These are phyloP conservation scores for Proteles cristata DNA, from an alignment of 2,113 vertebrate species.

Conservation along the genomic window DNA sequence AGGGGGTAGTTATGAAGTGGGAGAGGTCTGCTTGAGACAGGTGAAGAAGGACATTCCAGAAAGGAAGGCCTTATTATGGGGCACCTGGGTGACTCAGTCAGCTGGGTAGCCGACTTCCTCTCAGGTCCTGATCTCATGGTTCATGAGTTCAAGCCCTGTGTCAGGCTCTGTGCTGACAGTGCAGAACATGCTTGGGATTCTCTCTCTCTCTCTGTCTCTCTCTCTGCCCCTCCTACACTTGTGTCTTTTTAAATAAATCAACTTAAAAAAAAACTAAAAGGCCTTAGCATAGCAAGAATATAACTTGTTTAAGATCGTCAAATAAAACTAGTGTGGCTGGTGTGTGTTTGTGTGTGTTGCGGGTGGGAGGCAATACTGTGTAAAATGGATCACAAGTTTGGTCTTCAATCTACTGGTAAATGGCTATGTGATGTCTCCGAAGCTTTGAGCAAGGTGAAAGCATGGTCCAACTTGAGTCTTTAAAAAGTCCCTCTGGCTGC, in stretches of 20 bases:
- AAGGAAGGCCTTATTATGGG: background rate
- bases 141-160: no score
- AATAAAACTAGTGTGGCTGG: background rate
- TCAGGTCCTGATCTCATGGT: no score
- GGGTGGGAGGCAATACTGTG: background rate
- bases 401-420: background rate
- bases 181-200: no score
- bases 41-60: background rate
- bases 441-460: background rate
- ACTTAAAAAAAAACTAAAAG: no score
- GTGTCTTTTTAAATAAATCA: no score
- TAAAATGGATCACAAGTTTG: background rate
- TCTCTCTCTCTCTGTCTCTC: no score
- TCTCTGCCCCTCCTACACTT: no score
- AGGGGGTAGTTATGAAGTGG: background rate
- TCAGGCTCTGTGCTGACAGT: no score
- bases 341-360: background rate
- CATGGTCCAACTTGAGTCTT: background rate
- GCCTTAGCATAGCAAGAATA: no score
- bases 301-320: conserved; percentile 16
- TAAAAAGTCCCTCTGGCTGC: background rate
- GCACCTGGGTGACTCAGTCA: no score
- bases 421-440: background rate
- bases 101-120: no score
- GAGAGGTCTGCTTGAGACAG: background rate